phyloP scores from a whole-genome alignment of 2,888 invertebrate genomes.

The Drosophila melanocephala region DNA sequence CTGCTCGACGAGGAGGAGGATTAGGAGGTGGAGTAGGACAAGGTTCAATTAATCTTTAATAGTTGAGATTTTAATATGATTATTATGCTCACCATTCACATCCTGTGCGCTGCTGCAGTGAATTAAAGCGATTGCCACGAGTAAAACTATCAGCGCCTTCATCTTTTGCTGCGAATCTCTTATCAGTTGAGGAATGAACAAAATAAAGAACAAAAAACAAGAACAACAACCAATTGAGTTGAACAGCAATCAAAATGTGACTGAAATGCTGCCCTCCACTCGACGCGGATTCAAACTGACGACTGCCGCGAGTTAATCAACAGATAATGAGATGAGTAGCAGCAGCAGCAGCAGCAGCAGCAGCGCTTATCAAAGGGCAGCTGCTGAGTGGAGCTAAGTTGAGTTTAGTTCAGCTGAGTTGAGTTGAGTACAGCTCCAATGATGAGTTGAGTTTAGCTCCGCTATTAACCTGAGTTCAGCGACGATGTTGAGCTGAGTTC shows the following conservation, averaged over 20 bases:
- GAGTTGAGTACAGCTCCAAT: not conserved
- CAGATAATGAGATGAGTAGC: conserved; percentile 72
- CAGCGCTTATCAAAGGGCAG: conserved; percentile 60
- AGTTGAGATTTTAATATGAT: not conserved
- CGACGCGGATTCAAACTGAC: conserved; percentile 55
- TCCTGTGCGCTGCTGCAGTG: conserved; percentile 48
- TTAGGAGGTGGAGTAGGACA: conserved; percentile 20
- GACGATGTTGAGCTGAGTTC: not conserved
- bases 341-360: conserved; percentile 25
- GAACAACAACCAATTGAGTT: conserved; percentile 4
- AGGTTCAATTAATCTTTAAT: conserved; percentile 33
- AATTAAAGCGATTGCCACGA: conserved; percentile 44
- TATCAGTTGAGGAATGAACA: conserved; percentile 54
- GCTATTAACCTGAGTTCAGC: not conserved
- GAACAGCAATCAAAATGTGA: conserved; percentile 15
- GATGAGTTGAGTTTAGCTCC: not conserved
- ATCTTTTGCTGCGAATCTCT: conserved; percentile 48
- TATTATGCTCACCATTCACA: conserved; percentile 45
- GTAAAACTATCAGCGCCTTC: conserved; percentile 60
- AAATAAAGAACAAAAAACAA: conserved; percentile 5
- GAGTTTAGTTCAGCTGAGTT: conserved; percentile 16
- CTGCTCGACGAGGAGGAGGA: not conserved
- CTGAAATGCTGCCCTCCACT: conserved; percentile 36
- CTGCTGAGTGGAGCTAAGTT: conserved; percentile 30
- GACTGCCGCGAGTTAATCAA: conserved; percentile 68